Conservation (phyloP, 2,888 invertebrate genomes). For the Tridacna crocea region DNA sequence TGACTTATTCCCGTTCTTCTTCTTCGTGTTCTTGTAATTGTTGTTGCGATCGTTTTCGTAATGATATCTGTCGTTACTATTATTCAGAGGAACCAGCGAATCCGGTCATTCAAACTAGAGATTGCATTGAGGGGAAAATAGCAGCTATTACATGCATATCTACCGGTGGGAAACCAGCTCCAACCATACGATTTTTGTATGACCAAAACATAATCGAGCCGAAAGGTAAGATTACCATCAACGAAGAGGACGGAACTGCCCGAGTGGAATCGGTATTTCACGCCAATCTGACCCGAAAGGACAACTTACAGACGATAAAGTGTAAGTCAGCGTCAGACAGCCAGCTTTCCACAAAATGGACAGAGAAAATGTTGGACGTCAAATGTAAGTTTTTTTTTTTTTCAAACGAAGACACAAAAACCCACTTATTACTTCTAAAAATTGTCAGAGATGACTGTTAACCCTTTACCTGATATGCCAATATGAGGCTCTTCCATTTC, state of each 20-base stretch:
- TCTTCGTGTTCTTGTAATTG: too few species aligned
- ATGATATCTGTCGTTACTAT: too few species aligned
- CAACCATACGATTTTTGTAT: neutral
- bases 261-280: slow-evolving; percentile 10
- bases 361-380: neutral
- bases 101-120: neutral
- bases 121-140: neutral
- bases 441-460: too few species aligned
- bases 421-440: too few species aligned
- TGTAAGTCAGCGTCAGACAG: neutral
- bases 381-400: slow-evolving; percentile 11
- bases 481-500: too few species aligned
- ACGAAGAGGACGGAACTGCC: slow-evolving; percentile 1
- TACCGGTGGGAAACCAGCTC: slow-evolving; percentile 9
- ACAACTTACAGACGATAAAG: neutral
- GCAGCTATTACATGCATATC: slow-evolving; percentile 5
- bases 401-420: too few species aligned
- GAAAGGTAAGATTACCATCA: neutral
- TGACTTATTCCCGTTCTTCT: too few species aligned
- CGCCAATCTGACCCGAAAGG: neutral
- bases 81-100: slow-evolving; percentile 8
- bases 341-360: neutral
- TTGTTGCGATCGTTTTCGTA: too few species aligned
- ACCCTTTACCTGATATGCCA: too few species aligned
- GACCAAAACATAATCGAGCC: neutral